Evolutionary conservation across 2,113 vertebrate species (phyloP).

Genomic region (Onychostoma macrolepis): DNA sequence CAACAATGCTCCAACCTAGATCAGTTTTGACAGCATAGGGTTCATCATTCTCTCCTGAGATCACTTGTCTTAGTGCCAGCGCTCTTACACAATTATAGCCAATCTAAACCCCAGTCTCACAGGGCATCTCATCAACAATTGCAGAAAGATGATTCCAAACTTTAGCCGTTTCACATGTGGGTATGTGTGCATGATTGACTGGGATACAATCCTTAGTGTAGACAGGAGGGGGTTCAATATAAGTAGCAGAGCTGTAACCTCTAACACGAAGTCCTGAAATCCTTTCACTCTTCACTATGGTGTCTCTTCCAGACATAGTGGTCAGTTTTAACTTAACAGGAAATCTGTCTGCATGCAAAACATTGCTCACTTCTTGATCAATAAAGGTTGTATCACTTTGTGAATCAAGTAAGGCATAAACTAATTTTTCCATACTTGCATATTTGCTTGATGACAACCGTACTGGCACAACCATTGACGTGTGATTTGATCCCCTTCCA

Average conservation of each 20-base stretch:
- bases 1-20: not conserved
- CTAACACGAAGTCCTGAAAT: not conserved
- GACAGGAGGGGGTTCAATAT: not conserved
- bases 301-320: no score
- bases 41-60: not conserved
- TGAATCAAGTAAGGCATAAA: slow-evolving; percentile 20
- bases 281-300: slow-evolving; percentile 13
- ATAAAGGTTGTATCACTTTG: not conserved
- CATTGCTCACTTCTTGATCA: no score
- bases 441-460: slow-evolving; percentile 26
- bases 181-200: slow-evolving; percentile 10
- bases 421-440: not conserved
- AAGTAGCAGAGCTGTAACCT: not conserved
- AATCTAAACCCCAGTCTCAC: no score
- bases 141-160: slow-evolving; percentile 10
- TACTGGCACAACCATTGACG: slow-evolving; percentile 39
- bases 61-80: no score
- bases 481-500: no score
- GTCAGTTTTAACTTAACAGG: no score
- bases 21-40: not conserved
- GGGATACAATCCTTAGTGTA: slow-evolving; percentile 25
- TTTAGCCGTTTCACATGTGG: slow-evolving; percentile 7
- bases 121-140: slow-evolving; percentile 1
- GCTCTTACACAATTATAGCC: no score
- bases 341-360: no score